Base-by-base conservation (phyloP, 2,888 invertebrate species). In the Troides helena region DNA sequence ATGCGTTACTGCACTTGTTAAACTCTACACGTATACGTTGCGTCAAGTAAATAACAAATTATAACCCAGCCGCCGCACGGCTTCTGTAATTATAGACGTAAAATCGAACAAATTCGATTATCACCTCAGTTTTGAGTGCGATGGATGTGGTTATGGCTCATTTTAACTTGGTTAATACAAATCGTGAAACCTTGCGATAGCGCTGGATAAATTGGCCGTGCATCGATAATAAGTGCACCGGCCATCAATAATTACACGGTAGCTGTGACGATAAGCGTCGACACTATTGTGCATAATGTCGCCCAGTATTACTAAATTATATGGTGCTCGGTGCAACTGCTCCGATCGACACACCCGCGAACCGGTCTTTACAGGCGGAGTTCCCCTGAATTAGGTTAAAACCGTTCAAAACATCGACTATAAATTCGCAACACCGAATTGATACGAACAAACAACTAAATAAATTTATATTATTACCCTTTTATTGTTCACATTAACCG, bases 271-370 rank as follows among this genome's bases (percentile, higher is more conserved):
- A 87, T 87, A 89, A 87, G 80, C 81, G 83, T 81, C 85, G 80
- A 81, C 85, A 86, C 90, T 86, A 89, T 88, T 87, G 87, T 89
- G 85, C 85, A 84, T 90, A 90, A 90, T 90, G 83, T 86, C 83
- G 83, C 81, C 80, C 86, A 81, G 81, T 82, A 88, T 87, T 86
- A 85, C 86, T 82, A 87, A 90, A 91, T 90, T 90, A 90, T 85
- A 87, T 79, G 80, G 83, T 78, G 60, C 72, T 72, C 62, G 60
- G 68, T 73, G 72, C 67, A 65, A 63, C 72, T 71, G 70, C 69
- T 46, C 46, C 50, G 63, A 72, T 68, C 73, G 63, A 67, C 74
- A 73, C 74, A 68, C 72, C 75, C 76, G 74, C 73, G 74, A 75
- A 85, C 86, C 83, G 81, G 82, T 84, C 75, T 74, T 76, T 72